phyloP scores from a whole-genome alignment of 35 echinoderm and acorn worm genomes.

The Lytechinus pictus region DNA sequence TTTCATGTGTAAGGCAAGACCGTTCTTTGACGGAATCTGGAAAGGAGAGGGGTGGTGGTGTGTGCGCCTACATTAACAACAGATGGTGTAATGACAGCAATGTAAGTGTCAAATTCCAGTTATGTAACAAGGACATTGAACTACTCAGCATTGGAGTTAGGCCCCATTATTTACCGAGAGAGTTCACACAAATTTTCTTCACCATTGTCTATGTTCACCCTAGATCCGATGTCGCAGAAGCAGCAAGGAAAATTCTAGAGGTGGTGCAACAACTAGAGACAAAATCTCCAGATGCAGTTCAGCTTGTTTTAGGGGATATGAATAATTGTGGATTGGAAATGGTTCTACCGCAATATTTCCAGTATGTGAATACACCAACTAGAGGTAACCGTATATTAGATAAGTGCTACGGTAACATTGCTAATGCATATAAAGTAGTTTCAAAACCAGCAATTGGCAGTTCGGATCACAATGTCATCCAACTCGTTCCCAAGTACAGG shows the following conservation, averaged over 20 bases:
- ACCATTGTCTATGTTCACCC: conserved; percentile 51
- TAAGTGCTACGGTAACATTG: too few relatives aligned
- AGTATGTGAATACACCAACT: neutral
- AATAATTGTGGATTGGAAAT: conserved; percentile 38
- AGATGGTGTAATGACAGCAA: conserved; percentile 25
- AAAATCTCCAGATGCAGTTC: conserved; percentile 47
- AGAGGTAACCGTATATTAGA: too few relatives aligned
- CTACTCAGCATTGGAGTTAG: neutral
- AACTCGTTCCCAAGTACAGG: too few relatives aligned
- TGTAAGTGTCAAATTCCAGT: conserved; percentile 3
- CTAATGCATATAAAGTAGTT: too few relatives aligned
- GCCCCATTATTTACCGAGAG: conserved; percentile 45
- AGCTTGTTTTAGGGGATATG: conserved; percentile 48
- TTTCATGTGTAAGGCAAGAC: neutral
- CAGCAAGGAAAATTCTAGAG: conserved; percentile 10
- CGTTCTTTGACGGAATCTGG: conserved; percentile 8
- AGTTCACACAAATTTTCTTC: conserved; percentile 54
- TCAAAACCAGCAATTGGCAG: too few relatives aligned
- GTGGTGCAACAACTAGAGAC: conserved; percentile 39
- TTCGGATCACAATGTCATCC: too few relatives aligned
- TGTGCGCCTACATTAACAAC: conserved; percentile 52
- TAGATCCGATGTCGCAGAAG: neutral
- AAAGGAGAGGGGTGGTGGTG: conserved; percentile 38
- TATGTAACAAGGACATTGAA: conserved; percentile 15
- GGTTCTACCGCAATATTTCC: conserved; percentile 16